These are phyloP conservation scores for Melanargia galathea DNA, from an alignment of 2,888 invertebrate species.

Conservation along the genomic window DNA sequence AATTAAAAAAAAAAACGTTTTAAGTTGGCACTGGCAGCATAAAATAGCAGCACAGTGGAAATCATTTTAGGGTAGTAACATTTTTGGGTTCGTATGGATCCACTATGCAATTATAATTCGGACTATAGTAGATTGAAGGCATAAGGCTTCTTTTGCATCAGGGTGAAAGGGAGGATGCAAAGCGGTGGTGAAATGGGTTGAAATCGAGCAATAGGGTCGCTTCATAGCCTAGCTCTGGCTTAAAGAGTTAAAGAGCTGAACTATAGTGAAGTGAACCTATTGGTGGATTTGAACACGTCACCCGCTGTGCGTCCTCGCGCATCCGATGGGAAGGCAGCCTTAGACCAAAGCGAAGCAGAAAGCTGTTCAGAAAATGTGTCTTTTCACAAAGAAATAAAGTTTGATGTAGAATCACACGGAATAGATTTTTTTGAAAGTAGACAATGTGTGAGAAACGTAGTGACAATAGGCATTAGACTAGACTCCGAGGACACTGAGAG, in stretches of 20 bases:
- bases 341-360: constrained; percentile 57
- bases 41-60: too few relatives aligned
- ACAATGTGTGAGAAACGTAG: constrained; percentile 79
- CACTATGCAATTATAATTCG: constrained; percentile 1
- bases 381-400: constrained; percentile 85
- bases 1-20: too few relatives aligned
- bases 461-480: constrained; percentile 61
- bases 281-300: neutral
- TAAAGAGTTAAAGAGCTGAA: neutral
- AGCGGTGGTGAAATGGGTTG: neutral
- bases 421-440: constrained; percentile 85
- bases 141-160: constrained; percentile 27
- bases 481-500: constrained; percentile 56
- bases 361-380: constrained; percentile 91
- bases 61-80: too few relatives aligned
- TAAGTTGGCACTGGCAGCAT: too few relatives aligned
- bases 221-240: neutral
- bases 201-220: neutral
- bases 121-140: constrained; percentile 46
- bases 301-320: neutral
- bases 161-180: neutral
- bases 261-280: neutral
- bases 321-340: constrained; percentile 1
- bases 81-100: too few relatives aligned
- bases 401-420: constrained; percentile 69